Evolutionary conservation across 2,797 vertebrate species (phyloP).

Genomic region (Diglossa cyanea): DNA sequence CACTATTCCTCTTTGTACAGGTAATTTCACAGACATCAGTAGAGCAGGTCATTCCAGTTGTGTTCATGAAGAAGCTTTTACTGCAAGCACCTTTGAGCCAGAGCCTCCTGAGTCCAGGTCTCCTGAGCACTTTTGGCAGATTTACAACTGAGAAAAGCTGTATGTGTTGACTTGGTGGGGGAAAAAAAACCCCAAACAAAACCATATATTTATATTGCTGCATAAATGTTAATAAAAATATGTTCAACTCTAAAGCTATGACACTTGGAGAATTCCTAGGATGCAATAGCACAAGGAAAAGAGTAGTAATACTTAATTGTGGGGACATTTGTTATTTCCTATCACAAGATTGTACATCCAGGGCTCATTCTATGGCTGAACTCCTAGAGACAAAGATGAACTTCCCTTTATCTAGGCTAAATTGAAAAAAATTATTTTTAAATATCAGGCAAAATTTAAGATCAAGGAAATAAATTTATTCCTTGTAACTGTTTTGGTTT

Average conservation of each 20-base stretch:
- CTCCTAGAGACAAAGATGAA: background rate
- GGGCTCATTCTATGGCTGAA: background rate
- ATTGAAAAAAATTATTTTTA: background rate
- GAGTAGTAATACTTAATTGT: background rate
- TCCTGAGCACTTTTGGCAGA: background rate
- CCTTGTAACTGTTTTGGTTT: background rate
- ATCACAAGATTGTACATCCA: background rate
- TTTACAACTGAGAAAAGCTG: background rate
- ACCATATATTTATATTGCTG: background rate
- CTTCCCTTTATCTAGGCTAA: background rate
- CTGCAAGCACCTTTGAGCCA: background rate
- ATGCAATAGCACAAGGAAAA: background rate
- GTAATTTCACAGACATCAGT: background rate
- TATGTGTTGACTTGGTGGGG: background rate
- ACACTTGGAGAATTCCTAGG: background rate
- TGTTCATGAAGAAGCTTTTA: background rate
- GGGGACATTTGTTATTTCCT: background rate
- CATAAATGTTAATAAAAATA: background rate
- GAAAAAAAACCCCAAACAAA: background rate
- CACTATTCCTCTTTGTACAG: background rate
- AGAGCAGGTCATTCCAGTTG: background rate
- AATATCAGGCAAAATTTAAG: background rate
- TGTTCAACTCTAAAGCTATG: background rate
- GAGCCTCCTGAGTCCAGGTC: background rate
- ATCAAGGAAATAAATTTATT: background rate